Evolutionary conservation across 2,888 invertebrate genomes (phyloP).

Genomic region (Dicyrtomina minuta): DNA sequence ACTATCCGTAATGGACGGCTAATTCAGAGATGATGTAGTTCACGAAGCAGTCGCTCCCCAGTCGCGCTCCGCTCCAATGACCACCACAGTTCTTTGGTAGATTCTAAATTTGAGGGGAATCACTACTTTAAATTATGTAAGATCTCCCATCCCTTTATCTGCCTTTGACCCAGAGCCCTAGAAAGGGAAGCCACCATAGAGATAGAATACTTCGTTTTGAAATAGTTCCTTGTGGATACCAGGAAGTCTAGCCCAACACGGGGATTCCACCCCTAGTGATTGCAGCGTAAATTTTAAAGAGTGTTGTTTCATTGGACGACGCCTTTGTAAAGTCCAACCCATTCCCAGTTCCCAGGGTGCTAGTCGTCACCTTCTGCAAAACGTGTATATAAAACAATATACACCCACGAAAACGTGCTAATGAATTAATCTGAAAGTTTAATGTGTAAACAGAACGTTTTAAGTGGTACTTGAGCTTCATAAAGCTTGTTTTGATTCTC

Average conservation of each 20-base stretch:
- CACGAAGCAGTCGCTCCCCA: not conserved
- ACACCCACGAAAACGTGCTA: not conserved
- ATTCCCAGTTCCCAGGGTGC: too few relatives aligned
- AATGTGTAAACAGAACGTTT: not conserved
- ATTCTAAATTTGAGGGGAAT: too few relatives aligned
- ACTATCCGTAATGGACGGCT: constrained; percentile 2
- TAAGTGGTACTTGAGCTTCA: too few relatives aligned
- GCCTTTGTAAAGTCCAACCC: too few relatives aligned
- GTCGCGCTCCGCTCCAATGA: not conserved
- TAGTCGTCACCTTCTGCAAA: constrained; percentile 1
- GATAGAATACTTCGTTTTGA: not conserved
- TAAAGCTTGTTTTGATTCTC: not conserved
- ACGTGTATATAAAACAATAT: not conserved
- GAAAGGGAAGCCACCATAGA: not conserved
- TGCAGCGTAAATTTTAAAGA: constrained; percentile 7
- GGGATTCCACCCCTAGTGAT: not conserved
- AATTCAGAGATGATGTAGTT: not conserved
- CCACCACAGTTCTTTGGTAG: not conserved
- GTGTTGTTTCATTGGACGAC: not conserved
- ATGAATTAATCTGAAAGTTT: not conserved
- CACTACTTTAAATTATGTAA: not conserved
- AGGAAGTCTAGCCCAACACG: not conserved
- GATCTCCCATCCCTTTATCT: not conserved
- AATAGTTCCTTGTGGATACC: not conserved
- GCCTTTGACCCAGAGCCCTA: not conserved